These are phyloP conservation scores for Antheraea mylitta DNA, from an alignment of 1,140 invertebrate genomes.

Conservation along the genomic window DNA sequence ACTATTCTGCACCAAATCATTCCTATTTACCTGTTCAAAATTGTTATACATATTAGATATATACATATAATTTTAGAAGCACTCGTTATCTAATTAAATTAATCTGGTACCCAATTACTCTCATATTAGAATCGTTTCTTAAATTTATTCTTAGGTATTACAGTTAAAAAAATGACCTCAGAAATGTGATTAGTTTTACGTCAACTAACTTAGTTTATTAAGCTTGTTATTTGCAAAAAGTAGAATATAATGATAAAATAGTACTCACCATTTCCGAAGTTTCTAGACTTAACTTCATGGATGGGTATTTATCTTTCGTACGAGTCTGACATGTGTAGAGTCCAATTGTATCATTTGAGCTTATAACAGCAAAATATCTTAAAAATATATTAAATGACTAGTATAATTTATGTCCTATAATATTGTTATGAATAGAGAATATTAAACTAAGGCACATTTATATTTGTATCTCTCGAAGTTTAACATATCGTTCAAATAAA, in stretches of 20 bases:
- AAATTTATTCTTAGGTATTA: too few species aligned
- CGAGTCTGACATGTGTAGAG: background rate
- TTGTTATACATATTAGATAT: background rate
- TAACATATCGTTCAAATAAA: too few species aligned
- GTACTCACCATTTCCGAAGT: background rate
- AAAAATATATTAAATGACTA: background rate
- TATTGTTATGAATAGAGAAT: too few species aligned
- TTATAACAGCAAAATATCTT: constrained; percentile 7
- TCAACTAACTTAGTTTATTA: background rate
- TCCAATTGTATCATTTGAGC: background rate
- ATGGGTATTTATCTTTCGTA: background rate
- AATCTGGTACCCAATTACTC: too few species aligned
- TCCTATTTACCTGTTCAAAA: background rate
- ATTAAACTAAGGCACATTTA: too few species aligned
- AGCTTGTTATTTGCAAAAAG: background rate
- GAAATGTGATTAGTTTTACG: too few species aligned
- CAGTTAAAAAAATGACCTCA: too few species aligned
- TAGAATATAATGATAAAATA: background rate
- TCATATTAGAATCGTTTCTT: too few species aligned
- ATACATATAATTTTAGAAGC: too few species aligned
- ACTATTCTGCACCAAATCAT: background rate
- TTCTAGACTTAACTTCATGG: background rate
- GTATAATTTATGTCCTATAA: too few species aligned
- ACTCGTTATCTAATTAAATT: too few species aligned
- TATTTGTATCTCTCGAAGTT: too few species aligned